A percentile compares a stretch with the other conserved stretches of the same genome.
phyloP scores from a whole-genome alignment of 2,113 vertebrate genomes.

The Cichladusa arquata region DNA sequence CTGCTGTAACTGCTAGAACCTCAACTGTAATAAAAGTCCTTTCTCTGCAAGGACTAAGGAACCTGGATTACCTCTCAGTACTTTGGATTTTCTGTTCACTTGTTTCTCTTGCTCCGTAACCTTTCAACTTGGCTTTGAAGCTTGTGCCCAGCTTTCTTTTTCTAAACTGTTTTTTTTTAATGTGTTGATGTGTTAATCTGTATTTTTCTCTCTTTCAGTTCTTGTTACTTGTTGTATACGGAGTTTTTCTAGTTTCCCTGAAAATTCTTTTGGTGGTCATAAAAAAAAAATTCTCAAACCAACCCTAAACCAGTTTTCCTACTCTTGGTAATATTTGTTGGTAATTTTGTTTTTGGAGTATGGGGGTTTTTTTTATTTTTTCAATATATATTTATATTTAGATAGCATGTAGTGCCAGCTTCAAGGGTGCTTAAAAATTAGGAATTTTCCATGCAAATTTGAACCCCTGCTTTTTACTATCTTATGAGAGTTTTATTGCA shows the following conservation, averaged over 20 bases:
- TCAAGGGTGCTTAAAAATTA: not conserved
- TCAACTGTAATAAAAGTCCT: not conserved
- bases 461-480: not conserved
- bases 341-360: not conserved
- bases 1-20: not conserved
- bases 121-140: constrained; percentile 36
- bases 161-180: not conserved
- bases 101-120: not conserved
- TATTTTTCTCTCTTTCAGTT: not conserved
- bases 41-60: not conserved
- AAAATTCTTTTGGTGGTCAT: not conserved
- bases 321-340: not conserved
- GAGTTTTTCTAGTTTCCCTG: not conserved
- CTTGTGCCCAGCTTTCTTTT: not conserved
- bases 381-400: not conserved
- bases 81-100: not conserved
- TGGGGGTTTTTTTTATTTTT: not conserved
- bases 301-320: not conserved
- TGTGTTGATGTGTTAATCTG: not conserved
- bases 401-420: not conserved
- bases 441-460: not conserved
- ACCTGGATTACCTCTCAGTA: not conserved
- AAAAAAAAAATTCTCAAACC: not conserved
- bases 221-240: not conserved
- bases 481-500: not conserved